phyloP scores from a whole-genome alignment of 1,140 invertebrate species.

The Metaphire vulgaris region DNA sequence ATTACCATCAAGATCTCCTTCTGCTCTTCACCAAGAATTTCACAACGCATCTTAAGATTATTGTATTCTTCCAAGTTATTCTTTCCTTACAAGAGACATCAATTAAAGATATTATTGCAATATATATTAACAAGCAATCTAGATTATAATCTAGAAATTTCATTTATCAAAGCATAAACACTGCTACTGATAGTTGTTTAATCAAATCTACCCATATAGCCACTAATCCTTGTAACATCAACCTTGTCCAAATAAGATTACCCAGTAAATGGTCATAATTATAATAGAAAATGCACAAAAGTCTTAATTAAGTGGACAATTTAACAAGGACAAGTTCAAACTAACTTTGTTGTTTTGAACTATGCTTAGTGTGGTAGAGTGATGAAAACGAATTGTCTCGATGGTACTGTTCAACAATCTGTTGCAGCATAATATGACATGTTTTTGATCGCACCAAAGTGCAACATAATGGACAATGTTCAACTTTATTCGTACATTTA shows the following conservation, averaged over 20 bases:
- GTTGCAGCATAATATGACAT: neutral
- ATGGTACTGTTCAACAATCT: neutral
- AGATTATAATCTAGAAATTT: too few relatives aligned
- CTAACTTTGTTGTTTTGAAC: neutral
- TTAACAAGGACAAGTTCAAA: too few relatives aligned
- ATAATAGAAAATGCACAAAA: too few relatives aligned
- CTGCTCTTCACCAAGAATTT: neutral
- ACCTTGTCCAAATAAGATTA: too few relatives aligned
- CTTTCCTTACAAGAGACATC: neutral
- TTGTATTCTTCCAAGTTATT: neutral
- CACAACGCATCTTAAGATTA: neutral
- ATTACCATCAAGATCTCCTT: neutral
- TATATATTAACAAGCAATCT: too few relatives aligned
- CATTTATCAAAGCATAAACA: too few relatives aligned
- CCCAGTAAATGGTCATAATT: too few relatives aligned
- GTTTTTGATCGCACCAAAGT: neutral
- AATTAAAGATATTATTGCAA: too few relatives aligned
- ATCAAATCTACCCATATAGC: too few relatives aligned
- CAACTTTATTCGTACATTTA: neutral
- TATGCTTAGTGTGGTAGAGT: neutral
- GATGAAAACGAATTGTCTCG: neutral
- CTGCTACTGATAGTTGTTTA: too few relatives aligned
- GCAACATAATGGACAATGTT: neutral
- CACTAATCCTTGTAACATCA: too few relatives aligned
- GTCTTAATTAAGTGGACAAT: too few relatives aligned